Base-by-base conservation (phyloP, 2,888 invertebrate species). In the Protophormia terraenovae region DNA sequence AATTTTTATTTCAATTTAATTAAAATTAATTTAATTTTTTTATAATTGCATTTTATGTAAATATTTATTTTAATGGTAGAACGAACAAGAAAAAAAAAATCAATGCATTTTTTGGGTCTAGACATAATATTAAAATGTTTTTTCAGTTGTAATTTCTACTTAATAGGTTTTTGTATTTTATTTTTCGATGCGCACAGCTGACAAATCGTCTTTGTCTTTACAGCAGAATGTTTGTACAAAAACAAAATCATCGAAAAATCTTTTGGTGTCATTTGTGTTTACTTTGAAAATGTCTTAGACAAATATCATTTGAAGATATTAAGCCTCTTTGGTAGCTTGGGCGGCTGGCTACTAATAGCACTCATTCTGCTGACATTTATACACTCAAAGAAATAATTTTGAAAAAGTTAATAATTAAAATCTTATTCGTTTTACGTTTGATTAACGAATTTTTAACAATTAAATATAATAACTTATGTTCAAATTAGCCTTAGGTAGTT, bases 241-340 rank as follows among this genome's bases (percentile, higher is more conserved):
- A 58, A 29, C 6, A 75, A 27, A 45, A 80, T 50, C 24, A 24
- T 41, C n/a, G 10, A 53, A 71, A 55, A 50, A 53, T 76, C 35
- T 53, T n/a, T 53, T 29, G 71, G 66, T 81, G 72, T 73, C 81
- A 73, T 58, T 69, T 69, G 58, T 79, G 58, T 85, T 85, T 75
- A 71, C 16, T 82, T 85, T 69, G 14, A 55, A 78, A 73, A 64
- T 58, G 55, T 64, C 55, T 32, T 47, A 24, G 35, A 78, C 55
- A 82, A 82, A 82, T 75, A 76, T 75, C 69, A 38, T 79, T 73
- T 41, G 24, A 47, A 66, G 22, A 50, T 75, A 69, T 50, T 77
- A 45, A 76, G 41, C 41, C 47, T 64, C 38, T 71, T 62, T 55
- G 76, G 41, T 45, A 50, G 69, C 41, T 32, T 53, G 19, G 6